Percentiles rank a stretch among this genome's conserved stretches.
These are phyloP conservation scores for Dendropsophus ebraccatus DNA, from an alignment of 2,113 vertebrate genomes.

Conservation along the genomic window DNA sequence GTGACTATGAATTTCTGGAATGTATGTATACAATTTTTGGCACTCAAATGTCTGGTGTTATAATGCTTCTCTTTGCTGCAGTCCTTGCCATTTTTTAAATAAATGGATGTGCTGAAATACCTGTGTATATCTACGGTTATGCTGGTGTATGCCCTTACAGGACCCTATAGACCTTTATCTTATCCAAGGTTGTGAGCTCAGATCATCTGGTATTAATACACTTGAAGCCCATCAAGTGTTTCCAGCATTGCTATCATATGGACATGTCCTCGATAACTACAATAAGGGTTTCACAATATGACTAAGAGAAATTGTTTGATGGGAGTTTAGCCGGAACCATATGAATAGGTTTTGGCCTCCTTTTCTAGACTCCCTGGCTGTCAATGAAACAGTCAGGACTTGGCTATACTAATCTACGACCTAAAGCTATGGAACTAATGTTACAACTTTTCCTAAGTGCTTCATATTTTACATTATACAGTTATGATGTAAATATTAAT, in stretches of 20 bases:
- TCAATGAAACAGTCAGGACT: not conserved
- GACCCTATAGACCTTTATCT: too few relatives aligned
- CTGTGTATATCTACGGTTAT: too few relatives aligned
- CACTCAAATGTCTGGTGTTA: too few relatives aligned
- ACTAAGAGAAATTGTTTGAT: not conserved
- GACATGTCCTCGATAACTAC: not conserved
- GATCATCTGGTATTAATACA: not conserved
- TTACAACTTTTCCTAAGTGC: not conserved
- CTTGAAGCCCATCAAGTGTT: not conserved
- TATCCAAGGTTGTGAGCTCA: not conserved
- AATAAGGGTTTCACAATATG: not conserved
- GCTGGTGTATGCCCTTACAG: too few relatives aligned
- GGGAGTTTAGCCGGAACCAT: not conserved
- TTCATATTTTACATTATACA: not conserved
- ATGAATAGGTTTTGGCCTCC: not conserved
- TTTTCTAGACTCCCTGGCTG: not conserved
- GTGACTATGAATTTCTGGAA: too few relatives aligned
- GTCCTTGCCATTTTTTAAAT: too few relatives aligned
- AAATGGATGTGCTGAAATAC: too few relatives aligned
- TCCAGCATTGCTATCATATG: not conserved
- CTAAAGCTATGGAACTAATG: not conserved
- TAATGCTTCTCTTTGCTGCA: too few relatives aligned
- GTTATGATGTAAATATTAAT: constrained; percentile 1
- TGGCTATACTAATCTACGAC: not conserved
- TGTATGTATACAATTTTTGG: too few relatives aligned